Evolutionary conservation across 2,797 vertebrate species (phyloP).

Genomic region (Oceanodroma leucorhoa): DNA sequence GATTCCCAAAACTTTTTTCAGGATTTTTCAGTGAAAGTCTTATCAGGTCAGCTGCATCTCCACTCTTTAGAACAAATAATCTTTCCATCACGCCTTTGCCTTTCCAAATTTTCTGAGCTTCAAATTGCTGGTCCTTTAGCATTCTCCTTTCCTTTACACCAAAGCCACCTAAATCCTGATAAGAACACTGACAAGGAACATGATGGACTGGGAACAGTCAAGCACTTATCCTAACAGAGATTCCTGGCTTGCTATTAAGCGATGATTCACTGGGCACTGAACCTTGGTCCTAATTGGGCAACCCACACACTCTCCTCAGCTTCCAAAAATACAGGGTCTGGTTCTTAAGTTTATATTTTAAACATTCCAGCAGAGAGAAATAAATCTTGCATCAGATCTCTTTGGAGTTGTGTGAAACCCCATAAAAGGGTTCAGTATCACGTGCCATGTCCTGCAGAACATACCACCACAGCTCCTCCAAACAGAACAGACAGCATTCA

Average conservation of each 20-base stretch:
- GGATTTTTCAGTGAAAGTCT: not conserved
- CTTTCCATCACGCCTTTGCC: not conserved
- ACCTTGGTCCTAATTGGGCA: not conserved
- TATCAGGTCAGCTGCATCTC: not conserved
- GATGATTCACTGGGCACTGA: not conserved
- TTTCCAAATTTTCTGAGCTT: not conserved
- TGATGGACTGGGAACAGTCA: conserved; percentile 53
- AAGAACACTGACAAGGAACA: conserved; percentile 37
- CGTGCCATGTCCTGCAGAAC: not conserved
- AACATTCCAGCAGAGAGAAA: not conserved
- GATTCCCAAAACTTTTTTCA: not conserved
- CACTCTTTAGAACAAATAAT: not conserved
- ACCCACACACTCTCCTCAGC: not conserved
- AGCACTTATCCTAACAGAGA: not conserved
- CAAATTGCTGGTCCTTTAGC: not conserved
- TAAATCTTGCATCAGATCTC: not conserved
- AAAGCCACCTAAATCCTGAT: conserved; percentile 10
- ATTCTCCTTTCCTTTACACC: not conserved
- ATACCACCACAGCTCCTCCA: not conserved
- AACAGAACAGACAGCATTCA: not conserved
- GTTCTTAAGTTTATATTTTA: not conserved
- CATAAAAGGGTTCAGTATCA: not conserved
- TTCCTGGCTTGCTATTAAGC: not conserved
- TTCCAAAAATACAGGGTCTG: conserved; percentile 8
- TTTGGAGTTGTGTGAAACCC: not conserved